Conservation (phyloP, 2,888 invertebrate species). For the Antitype chi region DNA sequence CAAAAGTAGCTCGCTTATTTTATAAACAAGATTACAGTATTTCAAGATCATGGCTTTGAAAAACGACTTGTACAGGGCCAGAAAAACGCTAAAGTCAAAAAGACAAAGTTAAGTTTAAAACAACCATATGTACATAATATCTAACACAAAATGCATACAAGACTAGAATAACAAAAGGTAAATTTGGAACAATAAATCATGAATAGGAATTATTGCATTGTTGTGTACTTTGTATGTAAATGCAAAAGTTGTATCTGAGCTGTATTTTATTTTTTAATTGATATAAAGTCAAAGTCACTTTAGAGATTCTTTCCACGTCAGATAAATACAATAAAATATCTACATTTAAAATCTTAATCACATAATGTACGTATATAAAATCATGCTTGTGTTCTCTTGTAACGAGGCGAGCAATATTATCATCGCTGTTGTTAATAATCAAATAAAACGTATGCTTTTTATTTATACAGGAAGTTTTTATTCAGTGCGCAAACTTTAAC, state of each 20-base stretch:
- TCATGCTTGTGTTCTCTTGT: background rate
- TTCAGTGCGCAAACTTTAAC: no score
- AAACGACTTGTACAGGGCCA: background rate
- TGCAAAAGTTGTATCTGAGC: conserved; percentile 25
- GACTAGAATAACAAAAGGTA: conserved; percentile 50
- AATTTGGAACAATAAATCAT: conserved; percentile 19
- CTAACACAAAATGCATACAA: conserved; percentile 40
- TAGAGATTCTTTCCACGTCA: conserved; percentile 8
- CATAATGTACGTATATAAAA: conserved; percentile 19
- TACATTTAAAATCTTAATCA: conserved; percentile 20
- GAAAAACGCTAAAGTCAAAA: conserved; percentile 25
- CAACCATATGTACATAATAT: background rate
- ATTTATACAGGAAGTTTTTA: no score
- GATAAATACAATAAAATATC: conserved; percentile 6
- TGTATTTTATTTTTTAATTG: background rate
- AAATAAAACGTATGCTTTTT: background rate
- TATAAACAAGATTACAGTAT: background rate
- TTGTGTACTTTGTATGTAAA: conserved; percentile 6
- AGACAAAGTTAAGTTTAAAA: conserved; percentile 13
- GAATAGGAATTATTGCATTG: conserved; percentile 14
- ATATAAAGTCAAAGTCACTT: background rate
- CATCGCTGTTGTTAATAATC: conserved; percentile 7
- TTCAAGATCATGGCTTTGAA: background rate
- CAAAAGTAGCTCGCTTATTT: background rate
- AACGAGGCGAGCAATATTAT: background rate